Evolutionary conservation across 1,140 invertebrate species (phyloP).

Genomic region (Drosophila tani): DNA sequence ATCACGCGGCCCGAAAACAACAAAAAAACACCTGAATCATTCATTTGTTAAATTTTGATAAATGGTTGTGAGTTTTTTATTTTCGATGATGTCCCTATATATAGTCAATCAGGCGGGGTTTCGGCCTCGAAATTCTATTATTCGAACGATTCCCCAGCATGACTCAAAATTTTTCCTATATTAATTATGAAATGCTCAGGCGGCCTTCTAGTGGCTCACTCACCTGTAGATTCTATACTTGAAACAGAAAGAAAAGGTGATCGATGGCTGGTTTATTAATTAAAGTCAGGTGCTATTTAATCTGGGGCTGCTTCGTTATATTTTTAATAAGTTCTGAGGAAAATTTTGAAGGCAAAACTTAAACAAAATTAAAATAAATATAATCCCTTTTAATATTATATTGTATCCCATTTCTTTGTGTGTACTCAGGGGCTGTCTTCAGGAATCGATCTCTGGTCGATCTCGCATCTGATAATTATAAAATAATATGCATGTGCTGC

Average conservation of each 20-base stretch:
- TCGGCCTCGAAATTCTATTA: constrained; percentile 62
- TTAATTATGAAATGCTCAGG: constrained; percentile 31
- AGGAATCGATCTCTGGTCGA: constrained; percentile 1
- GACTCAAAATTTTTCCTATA: constrained; percentile 39
- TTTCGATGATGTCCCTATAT: constrained; percentile 39
- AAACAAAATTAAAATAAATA: too few species aligned
- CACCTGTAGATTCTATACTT: constrained; percentile 35
- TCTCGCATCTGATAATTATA: constrained; percentile 49
- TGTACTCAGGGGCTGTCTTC: neutral
- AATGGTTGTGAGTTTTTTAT: constrained; percentile 53
- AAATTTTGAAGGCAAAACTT: neutral
- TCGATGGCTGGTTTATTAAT: neutral
- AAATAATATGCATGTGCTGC: constrained; percentile 47
- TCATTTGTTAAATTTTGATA: constrained; percentile 81
- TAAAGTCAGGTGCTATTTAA: neutral
- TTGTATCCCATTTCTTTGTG: neutral
- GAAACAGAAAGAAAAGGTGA: neutral
- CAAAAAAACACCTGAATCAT: constrained; percentile 67
- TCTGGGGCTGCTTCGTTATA: neutral
- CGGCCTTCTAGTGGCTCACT: constrained; percentile 40
- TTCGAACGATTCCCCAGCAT: constrained; percentile 37
- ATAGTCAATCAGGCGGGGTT: constrained; percentile 33
- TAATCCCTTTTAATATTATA: neutral
- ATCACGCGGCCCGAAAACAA: constrained; percentile 47
- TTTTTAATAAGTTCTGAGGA: too few species aligned